phyloP scores from a whole-genome alignment of 2,113 vertebrate genomes.

The Prunella himalayana region DNA sequence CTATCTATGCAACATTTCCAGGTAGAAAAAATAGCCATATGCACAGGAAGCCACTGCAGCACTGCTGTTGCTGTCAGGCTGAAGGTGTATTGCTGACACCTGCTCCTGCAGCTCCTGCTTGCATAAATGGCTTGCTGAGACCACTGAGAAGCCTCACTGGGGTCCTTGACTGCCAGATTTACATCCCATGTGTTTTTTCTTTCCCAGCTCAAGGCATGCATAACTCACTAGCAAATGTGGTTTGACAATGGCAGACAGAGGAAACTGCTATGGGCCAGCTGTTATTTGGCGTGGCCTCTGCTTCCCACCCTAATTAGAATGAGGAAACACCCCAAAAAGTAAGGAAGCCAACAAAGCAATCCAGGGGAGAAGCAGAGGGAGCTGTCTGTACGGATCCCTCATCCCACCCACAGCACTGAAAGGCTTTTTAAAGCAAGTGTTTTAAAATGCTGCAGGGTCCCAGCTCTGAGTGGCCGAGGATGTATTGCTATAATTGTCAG shows the following conservation, averaged over 20 bases:
- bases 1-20: neutral
- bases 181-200: neutral
- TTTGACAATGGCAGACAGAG: neutral
- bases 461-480: neutral
- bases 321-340: neutral
- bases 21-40: neutral
- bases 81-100: neutral
- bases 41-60: neutral
- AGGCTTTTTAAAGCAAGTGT: neutral
- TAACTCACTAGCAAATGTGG: neutral
- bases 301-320: neutral
- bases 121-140: neutral
- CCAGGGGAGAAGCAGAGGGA: neutral
- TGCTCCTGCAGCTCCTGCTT: neutral
- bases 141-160: neutral
- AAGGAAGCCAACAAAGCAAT: neutral
- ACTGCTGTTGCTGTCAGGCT: neutral
- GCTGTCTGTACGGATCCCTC: fast-evolving
- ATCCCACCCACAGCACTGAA: neutral
- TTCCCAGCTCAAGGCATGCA: neutral
- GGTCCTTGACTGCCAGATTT: neutral
- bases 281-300: neutral
- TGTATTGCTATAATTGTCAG: neutral
- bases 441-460: neutral
- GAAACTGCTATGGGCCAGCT: neutral